These are phyloP conservation scores for Phrynocephalus vlangalii DNA, from an alignment of 2,797 vertebrate species.

Conservation along the genomic window DNA sequence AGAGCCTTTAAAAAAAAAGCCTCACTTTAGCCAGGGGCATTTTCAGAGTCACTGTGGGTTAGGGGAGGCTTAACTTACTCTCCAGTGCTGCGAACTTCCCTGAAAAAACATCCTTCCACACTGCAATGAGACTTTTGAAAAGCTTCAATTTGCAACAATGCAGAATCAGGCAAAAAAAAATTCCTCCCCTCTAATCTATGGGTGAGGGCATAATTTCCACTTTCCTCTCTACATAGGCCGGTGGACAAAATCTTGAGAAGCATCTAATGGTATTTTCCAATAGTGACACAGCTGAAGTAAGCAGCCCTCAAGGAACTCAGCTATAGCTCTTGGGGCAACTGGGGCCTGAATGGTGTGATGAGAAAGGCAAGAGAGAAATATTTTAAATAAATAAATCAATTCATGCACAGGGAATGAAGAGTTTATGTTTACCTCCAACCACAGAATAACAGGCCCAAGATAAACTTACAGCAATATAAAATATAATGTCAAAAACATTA, in stretches of 20 bases:
- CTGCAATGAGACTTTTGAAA: background rate
- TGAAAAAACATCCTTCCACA: too few relatives aligned
- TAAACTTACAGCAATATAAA: background rate
- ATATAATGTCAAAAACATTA: background rate
- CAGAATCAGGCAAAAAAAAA: background rate
- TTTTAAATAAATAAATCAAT: background rate
- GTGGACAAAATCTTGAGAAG: background rate
- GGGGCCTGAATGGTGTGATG: background rate
- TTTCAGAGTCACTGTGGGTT: too few relatives aligned
- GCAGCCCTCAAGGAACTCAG: background rate
- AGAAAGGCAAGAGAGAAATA: background rate
- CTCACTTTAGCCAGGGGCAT: too few relatives aligned
- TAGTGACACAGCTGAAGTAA: background rate
- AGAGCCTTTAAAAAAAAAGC: background rate
- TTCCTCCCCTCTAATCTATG: background rate
- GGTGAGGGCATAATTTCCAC: background rate
- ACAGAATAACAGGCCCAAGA: background rate
- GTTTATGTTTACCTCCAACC: background rate
- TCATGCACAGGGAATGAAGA: background rate
- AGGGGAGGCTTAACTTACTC: too few relatives aligned
- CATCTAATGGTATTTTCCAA: background rate
- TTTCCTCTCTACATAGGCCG: background rate
- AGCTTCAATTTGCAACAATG: background rate
- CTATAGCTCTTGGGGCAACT: background rate
- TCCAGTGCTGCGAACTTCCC: too few relatives aligned